Base-by-base conservation (phyloP, 2,888 invertebrate genomes). In the Epinotia brunnichana region DNA sequence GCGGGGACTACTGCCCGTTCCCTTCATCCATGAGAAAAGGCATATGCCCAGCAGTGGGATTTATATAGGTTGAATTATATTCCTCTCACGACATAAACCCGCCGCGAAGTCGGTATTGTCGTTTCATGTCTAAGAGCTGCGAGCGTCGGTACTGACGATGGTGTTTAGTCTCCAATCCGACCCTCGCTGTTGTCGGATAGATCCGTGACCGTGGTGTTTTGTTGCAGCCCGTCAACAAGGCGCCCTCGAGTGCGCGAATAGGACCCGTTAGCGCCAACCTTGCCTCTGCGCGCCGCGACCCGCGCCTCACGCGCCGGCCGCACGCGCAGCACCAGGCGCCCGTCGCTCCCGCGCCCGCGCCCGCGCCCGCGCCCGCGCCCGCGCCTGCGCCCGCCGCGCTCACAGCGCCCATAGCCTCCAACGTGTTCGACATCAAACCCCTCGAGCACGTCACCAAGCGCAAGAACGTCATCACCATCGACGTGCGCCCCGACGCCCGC, bases 371-470 rank as follows among this genome's bases (percentile, higher is more conserved):
- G 2, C 53, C 83, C 86, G 69, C 84, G 17, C 66, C 70, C 82
- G n/a, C 21, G 0, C 44, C 7, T 4, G 9, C 41, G 3, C 13
- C 78, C 57, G 72, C 73, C 76, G 29, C 7, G 13, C 41, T 15
- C 11, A 10, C 59, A 1, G 13, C 57, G 4, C 83, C 87, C 80
- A 88, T 91, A 76, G 89, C 91, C 7, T 83, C 90, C 73, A 85
- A 91, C 85, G 89, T 90, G 56, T 91, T 92, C 85, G 90, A 94
- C 85, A 91, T 94, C 87, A 91, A 91, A 77, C 87, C 94, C 17
- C 88, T 91, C 68, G 90, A 90, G 7, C 87, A 88, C 70, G 84
- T 88, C 79, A 87, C 86, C 68, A 92, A 92, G 69, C 86, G 91
- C 74, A 91, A 89, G 62, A 91, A 92, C 85, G 91, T 90, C 74